Base-by-base conservation (phyloP, 2,888 invertebrate species). In the Polietes domitor region DNA sequence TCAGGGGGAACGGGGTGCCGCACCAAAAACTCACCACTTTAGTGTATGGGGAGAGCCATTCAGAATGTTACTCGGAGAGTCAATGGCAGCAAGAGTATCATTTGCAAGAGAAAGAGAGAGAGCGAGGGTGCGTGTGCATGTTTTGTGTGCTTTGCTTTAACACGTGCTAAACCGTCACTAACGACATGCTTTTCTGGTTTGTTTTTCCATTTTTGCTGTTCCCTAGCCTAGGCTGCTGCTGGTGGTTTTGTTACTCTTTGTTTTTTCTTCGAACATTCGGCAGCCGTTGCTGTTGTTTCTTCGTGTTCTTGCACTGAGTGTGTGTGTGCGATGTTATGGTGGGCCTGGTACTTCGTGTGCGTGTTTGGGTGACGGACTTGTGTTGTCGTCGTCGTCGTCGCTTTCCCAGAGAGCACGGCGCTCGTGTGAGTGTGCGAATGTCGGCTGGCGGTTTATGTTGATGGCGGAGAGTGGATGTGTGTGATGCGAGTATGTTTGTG, bases 141-240 rank as follows among this genome's bases (percentile, higher is more conserved):
- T 68, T 12, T 47, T 70, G 63, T 72, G 72, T 72, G 47, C 76
- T 80, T 75, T 80, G 15, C 58, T 75, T 78, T 61, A 79, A 73
- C 84, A 84, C 84, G 84, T 84, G 84, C 75, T 72, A 43, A 72
- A 72, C 65, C 72, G 74, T 72, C 80, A 75, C 58, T 47, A 61
- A 41, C 77, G 55, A 76, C 78, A 82, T 41, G 74, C 41, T 77
- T 79, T 53, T 81, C 61, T 77, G 73, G 61, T 76, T 77, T 77
- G 32, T 63, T 55, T 73, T 26, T 17, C 37, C 12, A 12, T 78
- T 53, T 72, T 75, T 21, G 21, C 37, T 19, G 53, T 37, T 47
- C 9, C 6, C 9, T 47, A 53, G 0, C 15, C 15, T n/a, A n/a
- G n/a, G n/a, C n/a, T n/a, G n/a, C n/a, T n/a, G n/a, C n/a, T n/a